Base-by-base conservation (phyloP, 1,140 invertebrate genomes). In the Zeugodacus cucurbitae region DNA sequence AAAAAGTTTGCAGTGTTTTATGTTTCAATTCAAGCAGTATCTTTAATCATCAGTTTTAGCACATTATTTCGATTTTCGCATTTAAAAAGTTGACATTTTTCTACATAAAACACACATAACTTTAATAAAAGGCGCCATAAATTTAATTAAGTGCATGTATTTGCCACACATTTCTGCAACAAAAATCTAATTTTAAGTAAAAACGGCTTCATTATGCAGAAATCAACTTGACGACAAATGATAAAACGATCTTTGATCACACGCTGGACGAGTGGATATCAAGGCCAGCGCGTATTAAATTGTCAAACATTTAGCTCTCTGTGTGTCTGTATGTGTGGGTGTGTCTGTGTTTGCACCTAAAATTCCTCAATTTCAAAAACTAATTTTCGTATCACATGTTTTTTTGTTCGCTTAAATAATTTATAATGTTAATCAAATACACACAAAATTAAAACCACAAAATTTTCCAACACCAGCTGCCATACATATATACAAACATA, bases 191-290 rank as follows among this genome's bases (percentile, higher is more conserved):
- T 74, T 74, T 74, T 41, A 41, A 74, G 14, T 4, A 29, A 22
- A 74, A 20, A 37, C 34, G 20, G 34, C 67, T 74, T 74, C 34
- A 74, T 74, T 74, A 74, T 74, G 34, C 67, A 74, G 1, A 74
- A 74, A 41, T 74, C 67, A 37, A 41, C 67, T 37, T 74, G 67
- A 41, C 67, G 20, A 74, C 67, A 74, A 74, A n/a, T 54, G 48
- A 54, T 22, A 74, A 74, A 74, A 41, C 34, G 67, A 74, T 74
- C 67, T 74, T 74, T 74, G 32, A 37, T 74, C 67, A 74, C 67
- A 20, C 67, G 8, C 67, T 41, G 67, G 32, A 74, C 34, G 67
- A 34, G 67, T 74, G 67, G 22, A 74, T 74, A 74, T 74, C 67
- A 74, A 74, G 67, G 67, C 34, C 34, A 41, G 7, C 17, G 29